Evolutionary conservation across 2,888 invertebrate species (phyloP).

Genomic region (Cryptus viduatorius): DNA sequence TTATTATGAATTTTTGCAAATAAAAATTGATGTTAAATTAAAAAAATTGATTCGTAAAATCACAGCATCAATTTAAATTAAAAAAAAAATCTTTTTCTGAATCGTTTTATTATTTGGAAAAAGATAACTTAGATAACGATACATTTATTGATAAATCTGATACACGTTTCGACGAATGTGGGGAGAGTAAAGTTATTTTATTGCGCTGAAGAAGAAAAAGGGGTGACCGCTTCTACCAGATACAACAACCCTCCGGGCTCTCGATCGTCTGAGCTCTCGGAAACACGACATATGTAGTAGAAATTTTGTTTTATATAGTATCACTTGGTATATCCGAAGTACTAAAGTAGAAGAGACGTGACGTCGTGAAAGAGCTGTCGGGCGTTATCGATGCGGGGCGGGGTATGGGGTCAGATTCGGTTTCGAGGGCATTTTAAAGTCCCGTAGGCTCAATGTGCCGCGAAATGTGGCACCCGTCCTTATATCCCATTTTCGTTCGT

Average conservation of each 20-base stretch:
- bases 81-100: background rate
- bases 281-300: conserved; percentile 49
- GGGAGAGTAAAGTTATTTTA: conserved; percentile 27
- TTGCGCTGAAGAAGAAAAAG: conserved; percentile 35
- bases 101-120: background rate
- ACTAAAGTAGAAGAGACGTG: conserved; percentile 50
- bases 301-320: conserved; percentile 34
- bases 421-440: conserved; percentile 79
- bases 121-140: background rate
- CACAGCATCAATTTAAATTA: background rate
- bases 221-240: conserved; percentile 33
- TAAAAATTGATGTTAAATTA: too few species aligned
- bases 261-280: conserved; percentile 50
- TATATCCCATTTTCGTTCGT: conserved; percentile 32
- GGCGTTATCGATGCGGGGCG: conserved; percentile 56
- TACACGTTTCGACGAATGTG: background rate
- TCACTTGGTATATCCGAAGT: conserved; percentile 31
- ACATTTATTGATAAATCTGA: background rate
- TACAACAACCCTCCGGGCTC: conserved; percentile 43
- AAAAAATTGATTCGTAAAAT: too few species aligned
- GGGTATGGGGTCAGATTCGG: conserved; percentile 70
- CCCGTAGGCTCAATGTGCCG: conserved; percentile 81
- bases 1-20: too few species aligned
- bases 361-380: conserved; percentile 60
- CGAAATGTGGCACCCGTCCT: conserved; percentile 78